A percentile compares a stretch with the other conserved stretches of the same genome.
These are phyloP conservation scores for Falco rusticolus DNA, from an alignment of 2,797 vertebrate genomes.

Conservation along the genomic window DNA sequence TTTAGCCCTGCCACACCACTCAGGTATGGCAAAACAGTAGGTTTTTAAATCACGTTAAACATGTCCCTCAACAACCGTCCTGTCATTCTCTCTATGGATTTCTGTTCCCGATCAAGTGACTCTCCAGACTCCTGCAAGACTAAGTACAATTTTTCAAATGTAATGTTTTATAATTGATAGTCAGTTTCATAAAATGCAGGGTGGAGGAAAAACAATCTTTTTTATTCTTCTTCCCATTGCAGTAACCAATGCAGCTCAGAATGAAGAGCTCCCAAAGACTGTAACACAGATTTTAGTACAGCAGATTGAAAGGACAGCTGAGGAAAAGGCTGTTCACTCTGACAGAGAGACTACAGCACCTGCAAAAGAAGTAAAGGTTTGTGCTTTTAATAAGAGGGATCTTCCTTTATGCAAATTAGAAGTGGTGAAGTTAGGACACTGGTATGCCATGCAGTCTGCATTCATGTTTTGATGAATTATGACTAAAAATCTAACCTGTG, in stretches of 20 bases:
- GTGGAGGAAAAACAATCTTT: not conserved
- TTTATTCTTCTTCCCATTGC: constrained; percentile 25
- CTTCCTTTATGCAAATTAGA: not conserved
- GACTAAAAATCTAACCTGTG: not conserved
- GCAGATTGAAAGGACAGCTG: constrained; percentile 91
- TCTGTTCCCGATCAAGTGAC: not conserved
- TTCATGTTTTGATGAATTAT: not conserved
- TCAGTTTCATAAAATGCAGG: not conserved
- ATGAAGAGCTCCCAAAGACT: constrained; percentile 87
- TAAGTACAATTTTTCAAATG: not conserved
- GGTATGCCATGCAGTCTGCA: not conserved
- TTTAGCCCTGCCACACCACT: not conserved
- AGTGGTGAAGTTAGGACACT: not conserved
- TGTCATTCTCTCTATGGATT: not conserved
- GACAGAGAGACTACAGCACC: constrained; percentile 70
- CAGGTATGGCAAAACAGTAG: not conserved
- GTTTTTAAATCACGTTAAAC: not conserved
- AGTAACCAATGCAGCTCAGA: constrained; percentile 84
- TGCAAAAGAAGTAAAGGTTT: constrained; percentile 90
- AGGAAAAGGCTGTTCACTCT: constrained; percentile 70
- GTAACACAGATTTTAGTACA: constrained; percentile 91
- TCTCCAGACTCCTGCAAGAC: not conserved
- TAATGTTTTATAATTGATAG: not conserved
- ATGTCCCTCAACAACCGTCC: not conserved
- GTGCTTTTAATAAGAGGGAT: not conserved